Percentiles rank a stretch among this genome's conserved stretches.
These are phyloP conservation scores for Desoria tigrina DNA, from an alignment of 2,888 invertebrate genomes.

Conservation along the genomic window DNA sequence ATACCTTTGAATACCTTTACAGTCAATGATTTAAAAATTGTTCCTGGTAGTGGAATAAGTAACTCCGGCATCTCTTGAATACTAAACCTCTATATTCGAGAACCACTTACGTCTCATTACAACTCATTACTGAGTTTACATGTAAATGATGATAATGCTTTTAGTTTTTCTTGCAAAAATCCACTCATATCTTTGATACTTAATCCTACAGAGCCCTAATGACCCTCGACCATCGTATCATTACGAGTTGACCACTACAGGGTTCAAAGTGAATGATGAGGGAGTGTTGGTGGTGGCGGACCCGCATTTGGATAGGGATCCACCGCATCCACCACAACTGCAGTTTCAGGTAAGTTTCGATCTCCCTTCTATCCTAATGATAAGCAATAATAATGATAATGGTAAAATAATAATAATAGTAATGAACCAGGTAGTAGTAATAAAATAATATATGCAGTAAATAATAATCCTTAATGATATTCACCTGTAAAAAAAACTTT, in stretches of 20 bases:
- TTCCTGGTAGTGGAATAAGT: too few species aligned
- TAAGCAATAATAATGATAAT: slow-evolving; percentile 9
- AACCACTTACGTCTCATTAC: too few species aligned
- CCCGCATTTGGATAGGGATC: slow-evolving; percentile 81
- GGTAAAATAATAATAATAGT: too few species aligned
- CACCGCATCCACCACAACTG: slow-evolving; percentile 79
- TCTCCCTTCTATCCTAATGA: neutral
- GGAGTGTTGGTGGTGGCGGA: slow-evolving; percentile 77
- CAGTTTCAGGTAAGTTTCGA: slow-evolving; percentile 69
- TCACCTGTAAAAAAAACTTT: too few species aligned
- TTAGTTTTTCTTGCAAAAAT: neutral
- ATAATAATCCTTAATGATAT: too few species aligned
- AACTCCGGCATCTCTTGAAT: too few species aligned
- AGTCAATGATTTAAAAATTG: too few species aligned
- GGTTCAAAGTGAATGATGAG: slow-evolving; percentile 74
- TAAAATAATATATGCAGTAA: too few species aligned
- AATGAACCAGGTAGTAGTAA: too few species aligned
- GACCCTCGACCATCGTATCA: slow-evolving; percentile 78
- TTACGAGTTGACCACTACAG: slow-evolving; percentile 80
- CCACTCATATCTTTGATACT: neutral
- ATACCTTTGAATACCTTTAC: too few species aligned
- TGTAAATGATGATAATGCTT: neutral
- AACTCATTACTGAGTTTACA: too few species aligned
- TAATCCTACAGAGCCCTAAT: slow-evolving; percentile 67
- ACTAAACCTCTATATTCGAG: too few species aligned